Conservation (phyloP, 2,113 vertebrate genomes). For the Tupaia tana region DNA sequence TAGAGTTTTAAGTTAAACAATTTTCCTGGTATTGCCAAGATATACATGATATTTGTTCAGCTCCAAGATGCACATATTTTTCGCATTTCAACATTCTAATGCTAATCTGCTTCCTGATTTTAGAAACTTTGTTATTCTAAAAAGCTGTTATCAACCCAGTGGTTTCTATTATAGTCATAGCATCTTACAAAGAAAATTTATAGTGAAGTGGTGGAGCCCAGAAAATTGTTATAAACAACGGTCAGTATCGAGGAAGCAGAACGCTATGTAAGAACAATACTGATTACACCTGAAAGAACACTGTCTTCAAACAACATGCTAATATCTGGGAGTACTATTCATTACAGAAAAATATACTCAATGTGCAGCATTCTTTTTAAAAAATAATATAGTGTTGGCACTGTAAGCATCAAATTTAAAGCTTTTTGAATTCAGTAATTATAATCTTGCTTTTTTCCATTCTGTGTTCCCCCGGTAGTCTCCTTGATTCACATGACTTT, state of each 20-base stretch:
- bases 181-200: conserved; percentile 48
- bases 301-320: neutral
- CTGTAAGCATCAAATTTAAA: conserved; percentile 10
- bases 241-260: neutral
- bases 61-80: neutral
- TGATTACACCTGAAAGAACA: neutral
- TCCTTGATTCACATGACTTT: neutral
- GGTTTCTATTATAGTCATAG: conserved; percentile 17
- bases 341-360: neutral
- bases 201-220: conserved; percentile 10
- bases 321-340: neutral
- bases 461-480: neutral
- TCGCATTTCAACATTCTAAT: conserved; percentile 43
- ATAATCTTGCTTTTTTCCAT: neutral
- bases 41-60: conserved; percentile 26
- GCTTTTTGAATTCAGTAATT: neutral
- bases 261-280: neutral
- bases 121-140: conserved; percentile 11
- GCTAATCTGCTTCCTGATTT: conserved; percentile 38
- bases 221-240: neutral
- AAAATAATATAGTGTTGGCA: neutral
- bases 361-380: neutral
- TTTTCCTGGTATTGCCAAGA: neutral
- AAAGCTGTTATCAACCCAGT: conserved; percentile 38
- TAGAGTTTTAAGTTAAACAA: neutral